Base-by-base conservation (phyloP, 2,113 vertebrate species). In the Charina bottae region DNA sequence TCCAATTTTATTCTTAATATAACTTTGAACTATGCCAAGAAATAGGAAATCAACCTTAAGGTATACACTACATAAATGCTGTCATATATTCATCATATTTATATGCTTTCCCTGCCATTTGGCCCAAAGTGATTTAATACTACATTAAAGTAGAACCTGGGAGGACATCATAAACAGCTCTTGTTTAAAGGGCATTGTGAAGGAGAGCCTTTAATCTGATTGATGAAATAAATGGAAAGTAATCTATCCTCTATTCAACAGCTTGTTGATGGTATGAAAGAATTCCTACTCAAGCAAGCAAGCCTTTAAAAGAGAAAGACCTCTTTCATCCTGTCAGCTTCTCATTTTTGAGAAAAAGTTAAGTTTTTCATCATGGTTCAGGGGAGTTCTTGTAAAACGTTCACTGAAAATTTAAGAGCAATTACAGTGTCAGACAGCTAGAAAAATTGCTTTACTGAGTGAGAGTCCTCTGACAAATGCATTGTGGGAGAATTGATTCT, bases 401-500 rank as follows among this genome's bases (percentile, higher is more conserved):
- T 98, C 98, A 98, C 98, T 98, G 98, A 98, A 98, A 98, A 97
- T 98, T 98, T 98, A 98, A 98, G 98, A 98, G 98, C 98, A 99
- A 99, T 99, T 99, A 99, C 97, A 95, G 96, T 99, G 99, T 99
- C 99, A 99, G 98, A 98, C 98, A 98, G 98, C 97, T 97, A 98
- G 98, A 99, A 98, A 99, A 99, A 99, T 99, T 98, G 98, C 98
- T 98, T 98, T 97, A 98, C 97, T 97, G 97, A 98, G 97, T 97
- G 98, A 98, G 98, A 98, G 98, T 98, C 98, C 98, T 98, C 97
- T 99, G 99, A 99, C 99, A 99, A 98, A 98, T 99, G 98, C 98
- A 99, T 99, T 99, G 98, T 99, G 98, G 98, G 98, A 99, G 98
- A 99, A 99, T 98, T 98, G 99, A 99, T 99, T 98, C 98, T 98